Conservation (phyloP, 64 coral and sea anemone genomes). For the Acropora tenuis region DNA sequence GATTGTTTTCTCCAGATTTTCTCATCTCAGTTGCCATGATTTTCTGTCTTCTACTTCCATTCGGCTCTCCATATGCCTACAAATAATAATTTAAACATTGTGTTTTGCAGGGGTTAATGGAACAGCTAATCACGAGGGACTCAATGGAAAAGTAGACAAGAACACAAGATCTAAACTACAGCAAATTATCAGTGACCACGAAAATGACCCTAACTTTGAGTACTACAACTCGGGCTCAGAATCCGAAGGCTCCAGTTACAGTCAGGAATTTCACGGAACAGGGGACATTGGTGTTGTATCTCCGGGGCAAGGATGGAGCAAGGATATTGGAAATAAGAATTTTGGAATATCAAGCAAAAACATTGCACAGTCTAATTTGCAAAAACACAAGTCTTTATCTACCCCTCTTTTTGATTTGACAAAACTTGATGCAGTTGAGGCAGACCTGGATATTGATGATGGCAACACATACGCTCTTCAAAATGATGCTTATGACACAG, state of each 20-base stretch:
- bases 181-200: constrained; percentile 78
- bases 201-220: constrained; percentile 83
- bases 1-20: neutral
- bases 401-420: constrained; percentile 85
- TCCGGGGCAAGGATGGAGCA: constrained; percentile 11
- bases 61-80: too few relatives aligned
- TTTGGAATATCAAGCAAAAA: constrained; percentile 50
- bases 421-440: constrained; percentile 73
- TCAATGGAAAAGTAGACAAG: constrained; percentile 68
- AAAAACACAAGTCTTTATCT: constrained; percentile 86
- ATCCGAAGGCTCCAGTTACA: constrained; percentile 54
- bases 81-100: neutral
- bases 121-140: constrained; percentile 9
- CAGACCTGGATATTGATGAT: constrained; percentile 42
- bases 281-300: constrained; percentile 27
- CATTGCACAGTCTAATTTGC: constrained; percentile 72
- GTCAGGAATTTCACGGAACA: constrained; percentile 42
- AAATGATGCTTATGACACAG: constrained; percentile 57
- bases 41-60: too few relatives aligned
- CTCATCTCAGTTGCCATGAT: too few relatives aligned
- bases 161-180: constrained; percentile 71
- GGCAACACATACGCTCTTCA: constrained; percentile 1
- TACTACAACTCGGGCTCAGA: constrained; percentile 88
- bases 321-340: constrained; percentile 22
- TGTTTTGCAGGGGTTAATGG: constrained; percentile 22